Percentiles rank a stretch among this genome's conserved stretches.
Conservation (phyloP, 2,113 vertebrate genomes). For the Leptodactylus fuscus region DNA sequence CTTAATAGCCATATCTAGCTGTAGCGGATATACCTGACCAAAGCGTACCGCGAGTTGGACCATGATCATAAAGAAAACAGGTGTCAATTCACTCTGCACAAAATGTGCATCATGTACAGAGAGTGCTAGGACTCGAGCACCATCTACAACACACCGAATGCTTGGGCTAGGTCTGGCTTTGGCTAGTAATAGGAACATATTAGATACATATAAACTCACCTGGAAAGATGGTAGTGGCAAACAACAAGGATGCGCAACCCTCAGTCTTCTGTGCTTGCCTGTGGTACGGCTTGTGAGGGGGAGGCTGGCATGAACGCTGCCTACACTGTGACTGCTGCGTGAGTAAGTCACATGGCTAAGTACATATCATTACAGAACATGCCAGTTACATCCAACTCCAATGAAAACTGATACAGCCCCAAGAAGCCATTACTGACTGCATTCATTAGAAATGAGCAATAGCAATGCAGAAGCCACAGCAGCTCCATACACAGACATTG, state of each 20-base stretch:
- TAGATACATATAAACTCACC: too few species aligned
- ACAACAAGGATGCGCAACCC: background rate
- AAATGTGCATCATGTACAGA: too few species aligned
- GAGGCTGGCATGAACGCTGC: slow-evolving; percentile 42
- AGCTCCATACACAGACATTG: too few species aligned
- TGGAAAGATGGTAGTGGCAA: background rate
- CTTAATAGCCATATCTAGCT: too few species aligned
- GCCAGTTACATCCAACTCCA: slow-evolving; percentile 3
- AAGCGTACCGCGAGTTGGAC: too few species aligned
- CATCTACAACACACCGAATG: too few species aligned
- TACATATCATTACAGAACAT: slow-evolving; percentile 33
- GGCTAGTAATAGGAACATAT: too few species aligned
- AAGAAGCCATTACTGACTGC: background rate
- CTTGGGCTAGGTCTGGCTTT: too few species aligned
- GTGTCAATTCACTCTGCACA: too few species aligned
- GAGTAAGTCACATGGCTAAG: slow-evolving; percentile 46
- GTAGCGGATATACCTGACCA: too few species aligned
- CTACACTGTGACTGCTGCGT: slow-evolving; percentile 40
- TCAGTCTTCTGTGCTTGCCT: background rate
- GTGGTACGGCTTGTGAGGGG: slow-evolving; percentile 20
- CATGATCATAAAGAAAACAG: too few species aligned
- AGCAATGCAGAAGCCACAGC: background rate
- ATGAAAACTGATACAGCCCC: slow-evolving; percentile 12
- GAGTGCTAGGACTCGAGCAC: too few species aligned
- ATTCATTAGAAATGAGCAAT: background rate